phyloP scores from a whole-genome alignment of 2,888 invertebrate species.

The Nephrotoma appendiculata region DNA sequence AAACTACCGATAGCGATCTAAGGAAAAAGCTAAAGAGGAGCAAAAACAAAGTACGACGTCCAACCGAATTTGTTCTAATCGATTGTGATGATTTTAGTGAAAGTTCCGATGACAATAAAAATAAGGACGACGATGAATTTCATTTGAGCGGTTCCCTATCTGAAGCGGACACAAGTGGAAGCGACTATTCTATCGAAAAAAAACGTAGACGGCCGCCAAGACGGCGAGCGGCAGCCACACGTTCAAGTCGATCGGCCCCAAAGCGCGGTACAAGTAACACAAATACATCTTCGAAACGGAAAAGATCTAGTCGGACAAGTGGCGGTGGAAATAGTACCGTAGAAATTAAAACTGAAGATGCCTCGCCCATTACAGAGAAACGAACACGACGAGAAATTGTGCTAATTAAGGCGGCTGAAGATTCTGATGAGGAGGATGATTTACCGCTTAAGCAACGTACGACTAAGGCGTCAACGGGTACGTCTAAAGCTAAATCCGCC shows the following conservation, averaged over 20 bases:
- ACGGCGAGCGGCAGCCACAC: conserved; percentile 12
- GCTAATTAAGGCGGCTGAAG: conserved; percentile 9
- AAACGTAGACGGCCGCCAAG: conserved; percentile 15
- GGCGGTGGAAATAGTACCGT: not conserved
- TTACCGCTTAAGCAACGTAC: not conserved
- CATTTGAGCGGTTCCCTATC: conserved; percentile 26
- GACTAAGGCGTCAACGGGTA: conserved; percentile 10
- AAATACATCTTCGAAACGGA: not conserved
- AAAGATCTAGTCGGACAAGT: not conserved
- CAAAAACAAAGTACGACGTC: conserved; percentile 27
- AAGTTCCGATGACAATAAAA: conserved; percentile 18
- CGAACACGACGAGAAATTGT: conserved; percentile 9
- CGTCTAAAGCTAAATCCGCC: conserved; percentile 14
- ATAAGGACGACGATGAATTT: conserved; percentile 27
- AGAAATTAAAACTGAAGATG: not conserved
- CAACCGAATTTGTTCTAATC: conserved; percentile 28
- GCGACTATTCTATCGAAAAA: conserved; percentile 14
- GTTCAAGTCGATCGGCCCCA: not conserved
- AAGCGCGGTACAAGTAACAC: not conserved
- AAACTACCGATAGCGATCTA: conserved; percentile 28
- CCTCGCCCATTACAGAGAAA: not conserved
- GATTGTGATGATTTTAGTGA: conserved; percentile 23
- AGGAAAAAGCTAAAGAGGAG: conserved; percentile 29
- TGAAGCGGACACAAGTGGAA: conserved; percentile 21
- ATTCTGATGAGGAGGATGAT: conserved; percentile 7